Base-by-base conservation (phyloP, 2,888 invertebrate genomes). In the Harpalus rufipes region DNA sequence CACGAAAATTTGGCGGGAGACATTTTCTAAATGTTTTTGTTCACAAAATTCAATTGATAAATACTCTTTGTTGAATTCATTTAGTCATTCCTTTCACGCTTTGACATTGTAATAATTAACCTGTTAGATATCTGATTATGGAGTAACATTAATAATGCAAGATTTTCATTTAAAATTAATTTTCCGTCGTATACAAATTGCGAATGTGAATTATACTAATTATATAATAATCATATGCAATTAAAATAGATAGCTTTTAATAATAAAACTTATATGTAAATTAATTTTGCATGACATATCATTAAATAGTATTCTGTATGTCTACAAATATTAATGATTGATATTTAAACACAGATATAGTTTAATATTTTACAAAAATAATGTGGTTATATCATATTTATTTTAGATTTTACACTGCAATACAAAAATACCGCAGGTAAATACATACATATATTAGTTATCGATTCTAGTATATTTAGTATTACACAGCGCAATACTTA, bases 161-260 rank as follows among this genome's bases (percentile, higher is more conserved):
- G 44, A 51, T 51, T 51, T 51, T 51, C 44, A 51, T 51, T 2
- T 51, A 51, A 51, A 51, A 51, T 51, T 51, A 51, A 51, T 51
- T 51, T 51, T 51, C 44, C 12, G 12, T 51, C 32, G 1, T 51
- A 51, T 51, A 51, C 44, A 51, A 12, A 51, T 51, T 6, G 1
- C 12, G n/a, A 51, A 51, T 51, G 44, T 12, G 44, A 51, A 51
- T 51, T 51, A 51, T 51, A 51, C 44, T 51, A 51, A 51, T 51
- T 51, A 51, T 8, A 51, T 51, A 51, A 12, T 51, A 51, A 51
- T 51, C 44, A 51, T 51, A 12, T 51, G 44, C 6, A 51, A 51
- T 51, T 51, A 51, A 51, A 51, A 10, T 51, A 51, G 0, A 51
- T 51, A 51, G 44, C 44, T 51, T 51, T 51, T 51, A 51, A 51